Evolutionary conservation across 2,888 invertebrate genomes (phyloP).

Genomic region (Chromoteleia sp.): DNA sequence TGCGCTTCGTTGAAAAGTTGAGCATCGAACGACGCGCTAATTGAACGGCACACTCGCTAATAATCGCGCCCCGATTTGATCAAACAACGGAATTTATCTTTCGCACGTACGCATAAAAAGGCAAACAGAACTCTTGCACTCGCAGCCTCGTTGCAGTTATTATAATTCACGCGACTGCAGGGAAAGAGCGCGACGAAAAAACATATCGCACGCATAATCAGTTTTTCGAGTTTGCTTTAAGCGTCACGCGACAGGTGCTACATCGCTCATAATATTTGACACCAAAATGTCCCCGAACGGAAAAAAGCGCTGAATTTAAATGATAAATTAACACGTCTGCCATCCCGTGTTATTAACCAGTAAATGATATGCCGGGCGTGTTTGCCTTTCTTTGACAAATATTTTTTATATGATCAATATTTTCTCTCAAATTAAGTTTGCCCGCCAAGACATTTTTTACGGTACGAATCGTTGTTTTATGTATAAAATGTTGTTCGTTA

Average conservation of each 20-base stretch:
- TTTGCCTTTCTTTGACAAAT: too few relatives aligned
- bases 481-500: too few relatives aligned
- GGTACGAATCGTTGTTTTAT: too few relatives aligned
- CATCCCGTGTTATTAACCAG: constrained; percentile 9
- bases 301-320: constrained; percentile 31
- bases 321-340: constrained; percentile 32
- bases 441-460: too few relatives aligned
- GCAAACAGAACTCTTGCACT: constrained; percentile 30
- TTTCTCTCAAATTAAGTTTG: background rate
- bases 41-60: constrained; percentile 29
- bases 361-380: constrained; percentile 21
- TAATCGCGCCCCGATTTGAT: constrained; percentile 9
- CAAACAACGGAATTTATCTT: constrained; percentile 50
- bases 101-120: constrained; percentile 38
- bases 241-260: constrained; percentile 35
- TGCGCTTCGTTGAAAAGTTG: too few relatives aligned
- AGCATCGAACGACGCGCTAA: constrained; percentile 14
- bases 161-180: constrained; percentile 15
- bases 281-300: constrained; percentile 12
- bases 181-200: constrained; percentile 7
- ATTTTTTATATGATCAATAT: background rate
- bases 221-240: constrained; percentile 36
- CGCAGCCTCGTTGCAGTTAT: constrained; percentile 12
- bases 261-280: constrained; percentile 34
- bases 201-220: constrained; percentile 27